Conservation (phyloP, 2,797 vertebrate species). For the Chaunax sp. region DNA sequence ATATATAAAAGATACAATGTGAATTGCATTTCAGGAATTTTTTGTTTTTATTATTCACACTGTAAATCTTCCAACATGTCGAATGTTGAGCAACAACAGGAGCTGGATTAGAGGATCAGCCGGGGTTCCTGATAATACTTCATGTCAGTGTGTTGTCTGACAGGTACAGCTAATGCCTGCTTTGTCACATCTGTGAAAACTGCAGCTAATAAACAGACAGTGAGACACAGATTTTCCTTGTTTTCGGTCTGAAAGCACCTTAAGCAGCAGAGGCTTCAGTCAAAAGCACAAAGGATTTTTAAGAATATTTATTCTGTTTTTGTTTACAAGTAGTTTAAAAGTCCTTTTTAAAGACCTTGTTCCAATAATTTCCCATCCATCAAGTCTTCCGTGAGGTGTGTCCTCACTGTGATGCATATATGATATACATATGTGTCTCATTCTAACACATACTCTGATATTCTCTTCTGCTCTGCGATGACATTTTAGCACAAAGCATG, state of each 20-base stretch:
- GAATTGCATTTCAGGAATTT: no score
- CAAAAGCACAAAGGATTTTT: not conserved
- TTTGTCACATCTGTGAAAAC: not conserved
- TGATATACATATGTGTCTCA: slow-evolving; percentile 15
- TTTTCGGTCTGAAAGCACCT: slow-evolving; percentile 6
- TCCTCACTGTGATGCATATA: no score
- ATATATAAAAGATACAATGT: no score
- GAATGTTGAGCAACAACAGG: not conserved
- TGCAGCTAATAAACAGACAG: not conserved
- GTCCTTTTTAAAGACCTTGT: not conserved
- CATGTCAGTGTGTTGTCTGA: not conserved
- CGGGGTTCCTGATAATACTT: not conserved
- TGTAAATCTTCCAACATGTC: not conserved
- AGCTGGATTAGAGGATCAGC: not conserved
- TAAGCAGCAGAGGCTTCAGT: not conserved
- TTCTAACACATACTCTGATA: slow-evolving; percentile 18
- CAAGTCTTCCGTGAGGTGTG: no score
- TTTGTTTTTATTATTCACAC: not conserved
- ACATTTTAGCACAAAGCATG: slow-evolving; percentile 59
- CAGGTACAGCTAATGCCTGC: not conserved
- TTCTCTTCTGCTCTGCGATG: slow-evolving; percentile 35
- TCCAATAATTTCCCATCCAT: not conserved
- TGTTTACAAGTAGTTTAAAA: not conserved
- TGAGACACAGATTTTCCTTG: not conserved
- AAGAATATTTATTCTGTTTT: not conserved